A percentile compares a stretch with the other conserved stretches of the same genome.
These are phyloP conservation scores for Bradypodion ventrale DNA, from an alignment of 2,797 vertebrate species.

Conservation along the genomic window DNA sequence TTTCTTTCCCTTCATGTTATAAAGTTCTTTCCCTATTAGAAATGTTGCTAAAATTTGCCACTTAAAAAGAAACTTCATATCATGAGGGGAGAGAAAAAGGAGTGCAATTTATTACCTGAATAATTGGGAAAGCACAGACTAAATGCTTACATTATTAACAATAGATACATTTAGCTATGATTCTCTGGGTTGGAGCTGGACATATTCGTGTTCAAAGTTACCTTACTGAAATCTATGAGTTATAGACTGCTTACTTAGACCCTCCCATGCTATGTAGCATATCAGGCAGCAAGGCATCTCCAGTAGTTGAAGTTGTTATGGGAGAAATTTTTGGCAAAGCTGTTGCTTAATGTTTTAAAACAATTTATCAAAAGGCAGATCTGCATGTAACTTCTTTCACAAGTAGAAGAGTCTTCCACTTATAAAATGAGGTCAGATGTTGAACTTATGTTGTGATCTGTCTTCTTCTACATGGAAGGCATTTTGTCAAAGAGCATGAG, in stretches of 20 bases:
- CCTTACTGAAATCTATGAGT: not conserved
- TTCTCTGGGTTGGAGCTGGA: not conserved
- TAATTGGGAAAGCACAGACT: not conserved
- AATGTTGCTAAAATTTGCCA: constrained; percentile 15
- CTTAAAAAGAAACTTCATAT: constrained; percentile 12
- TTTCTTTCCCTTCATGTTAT: constrained; percentile 9
- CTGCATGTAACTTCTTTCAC: too few relatives aligned
- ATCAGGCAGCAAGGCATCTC: too few relatives aligned
- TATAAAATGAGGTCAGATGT: too few relatives aligned
- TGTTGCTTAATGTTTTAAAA: too few relatives aligned
- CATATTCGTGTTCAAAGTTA: not conserved
- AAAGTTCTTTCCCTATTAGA: constrained; percentile 22
- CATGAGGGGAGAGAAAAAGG: not conserved
- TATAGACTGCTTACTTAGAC: not conserved
- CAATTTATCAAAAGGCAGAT: too few relatives aligned
- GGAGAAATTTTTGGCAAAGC: too few relatives aligned
- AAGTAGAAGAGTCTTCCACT: too few relatives aligned
- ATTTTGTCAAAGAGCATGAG: too few relatives aligned
- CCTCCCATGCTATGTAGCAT: too few relatives aligned
- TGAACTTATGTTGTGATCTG: too few relatives aligned
- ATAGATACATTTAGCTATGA: not conserved
- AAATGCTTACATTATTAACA: not conserved
- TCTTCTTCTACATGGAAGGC: too few relatives aligned
- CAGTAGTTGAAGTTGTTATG: too few relatives aligned
- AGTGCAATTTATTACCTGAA: not conserved